phyloP scores from a whole-genome alignment of 1,140 invertebrate species.

The Penaeus chinensis region DNA sequence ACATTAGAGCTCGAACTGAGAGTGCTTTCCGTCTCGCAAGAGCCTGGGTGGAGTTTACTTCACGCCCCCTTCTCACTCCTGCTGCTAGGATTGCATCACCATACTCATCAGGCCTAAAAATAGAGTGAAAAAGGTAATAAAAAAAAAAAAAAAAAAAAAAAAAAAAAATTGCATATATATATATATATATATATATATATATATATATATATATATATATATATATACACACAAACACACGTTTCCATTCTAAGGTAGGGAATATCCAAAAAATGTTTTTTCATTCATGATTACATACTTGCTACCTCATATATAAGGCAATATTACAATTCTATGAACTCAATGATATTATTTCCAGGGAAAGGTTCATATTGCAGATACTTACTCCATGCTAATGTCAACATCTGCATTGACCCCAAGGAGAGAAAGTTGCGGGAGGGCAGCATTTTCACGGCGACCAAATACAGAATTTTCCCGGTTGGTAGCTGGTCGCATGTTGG shows the following conservation, averaged over 20 bases:
- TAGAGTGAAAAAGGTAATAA: neutral
- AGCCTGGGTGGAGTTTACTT: slow-evolving; percentile 37
- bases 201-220: too few species aligned
- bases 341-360: too few species aligned
- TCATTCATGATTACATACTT: too few species aligned
- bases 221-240: too few species aligned
- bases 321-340: too few species aligned
- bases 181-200: too few species aligned
- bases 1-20: slow-evolving; percentile 41
- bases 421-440: slow-evolving; percentile 52
- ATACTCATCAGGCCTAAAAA: slow-evolving; percentile 46
- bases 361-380: neutral
- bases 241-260: too few species aligned
- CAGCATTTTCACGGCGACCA: slow-evolving; percentile 38
- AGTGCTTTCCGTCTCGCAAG: slow-evolving; percentile 45
- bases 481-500: slow-evolving; percentile 42
- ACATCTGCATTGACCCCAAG: slow-evolving; percentile 39
- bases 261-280: too few species aligned
- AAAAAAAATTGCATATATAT: too few species aligned
- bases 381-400: slow-evolving; percentile 39
- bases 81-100: slow-evolving; percentile 50
- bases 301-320: too few species aligned
- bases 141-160: neutral
- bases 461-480: slow-evolving; percentile 23
- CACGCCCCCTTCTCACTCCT: slow-evolving; percentile 42